These are phyloP conservation scores for Hemitrygon akajei DNA, from an alignment of 2,797 vertebrate genomes.

Conservation along the genomic window DNA sequence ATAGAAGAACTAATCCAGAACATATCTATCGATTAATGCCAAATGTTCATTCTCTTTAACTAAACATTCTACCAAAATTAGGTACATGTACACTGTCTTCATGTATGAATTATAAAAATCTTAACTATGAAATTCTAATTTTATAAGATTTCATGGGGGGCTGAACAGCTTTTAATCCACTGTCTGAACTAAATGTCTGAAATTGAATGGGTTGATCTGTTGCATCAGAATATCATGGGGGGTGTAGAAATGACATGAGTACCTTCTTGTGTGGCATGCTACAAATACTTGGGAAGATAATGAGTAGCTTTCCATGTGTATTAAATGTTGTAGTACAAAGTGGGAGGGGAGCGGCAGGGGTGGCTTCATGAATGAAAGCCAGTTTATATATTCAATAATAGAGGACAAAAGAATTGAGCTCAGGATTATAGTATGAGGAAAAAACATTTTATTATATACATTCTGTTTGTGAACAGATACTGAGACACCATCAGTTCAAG, in stretches of 20 bases:
- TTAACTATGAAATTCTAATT: background rate
- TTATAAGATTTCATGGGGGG: background rate
- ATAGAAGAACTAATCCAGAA: too few relatives aligned
- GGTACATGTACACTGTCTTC: too few relatives aligned
- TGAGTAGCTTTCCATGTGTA: background rate
- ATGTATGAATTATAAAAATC: too few relatives aligned
- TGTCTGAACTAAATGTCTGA: background rate
- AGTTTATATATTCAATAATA: background rate
- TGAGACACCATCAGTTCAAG: background rate
- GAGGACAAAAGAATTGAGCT: background rate
- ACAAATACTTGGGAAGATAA: background rate
- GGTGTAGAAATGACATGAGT: background rate
- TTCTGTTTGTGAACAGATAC: background rate
- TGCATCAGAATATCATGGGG: background rate
- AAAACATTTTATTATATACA: constrained; percentile 33
- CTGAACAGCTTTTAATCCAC: background rate
- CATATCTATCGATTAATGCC: too few relatives aligned
- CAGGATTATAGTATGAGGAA: background rate
- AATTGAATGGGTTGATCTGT: background rate
- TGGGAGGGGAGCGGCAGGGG: background rate
- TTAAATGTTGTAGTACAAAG: background rate
- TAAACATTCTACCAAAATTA: too few relatives aligned
- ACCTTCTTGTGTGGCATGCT: background rate
- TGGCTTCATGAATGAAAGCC: background rate
- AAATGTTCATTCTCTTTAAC: too few relatives aligned